Evolutionary conservation across 2,797 vertebrate genomes (phyloP), one percentile per base, ranked within the genome.

Genomic region (Sciurus carolinensis): DNA sequence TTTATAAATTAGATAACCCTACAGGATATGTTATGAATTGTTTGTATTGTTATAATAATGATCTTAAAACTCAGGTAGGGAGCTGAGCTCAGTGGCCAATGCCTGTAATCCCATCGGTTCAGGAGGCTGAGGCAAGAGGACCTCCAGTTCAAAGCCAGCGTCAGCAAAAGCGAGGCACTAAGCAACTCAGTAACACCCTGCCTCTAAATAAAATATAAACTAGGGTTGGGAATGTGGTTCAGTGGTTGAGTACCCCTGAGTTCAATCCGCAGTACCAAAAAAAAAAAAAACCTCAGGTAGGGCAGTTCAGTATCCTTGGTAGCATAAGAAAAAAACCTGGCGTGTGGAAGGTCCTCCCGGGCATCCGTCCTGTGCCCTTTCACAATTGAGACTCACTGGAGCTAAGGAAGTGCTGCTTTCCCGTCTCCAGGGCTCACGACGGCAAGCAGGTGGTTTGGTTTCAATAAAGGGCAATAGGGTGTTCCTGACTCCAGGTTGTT

Each of bases 381-480:
- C 66, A 9, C 18, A 7, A 5, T 2, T 14, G 44, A 75, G 71
- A 50, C 14, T 42, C 2, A 0, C 15, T 7, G 8, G 0, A 20
- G 7, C 1, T 54, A 54, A 36, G 47, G 64, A 81, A 44, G n/a
- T 18, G 33, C 50, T 22, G 64, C n/a, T 90, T 79, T 47, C 50
- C 12, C 20, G 14, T 66, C 84, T 39, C 14, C 39, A 1, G 11
- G 64, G 64, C 59, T 20, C n/a, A 66, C 39, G 59, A 44, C 13
- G 54, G 42, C 52, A 72, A 28, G 39, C 44, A 83, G 72, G 36
- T 12, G 36, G 36, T 30, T 39, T 28, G 17, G 4, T 73, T 22
- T 71, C 33, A 24, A 0, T 26, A 6, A 3, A 3, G 57, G 28
- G 39, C 9, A 24, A 18, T 22, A 1, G 3, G 10, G 33, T 17